A percentile compares a stretch with the other conserved stretches of the same genome.
phyloP scores from a whole-genome alignment of 2,888 invertebrate genomes.

The Augiades crinisus region DNA sequence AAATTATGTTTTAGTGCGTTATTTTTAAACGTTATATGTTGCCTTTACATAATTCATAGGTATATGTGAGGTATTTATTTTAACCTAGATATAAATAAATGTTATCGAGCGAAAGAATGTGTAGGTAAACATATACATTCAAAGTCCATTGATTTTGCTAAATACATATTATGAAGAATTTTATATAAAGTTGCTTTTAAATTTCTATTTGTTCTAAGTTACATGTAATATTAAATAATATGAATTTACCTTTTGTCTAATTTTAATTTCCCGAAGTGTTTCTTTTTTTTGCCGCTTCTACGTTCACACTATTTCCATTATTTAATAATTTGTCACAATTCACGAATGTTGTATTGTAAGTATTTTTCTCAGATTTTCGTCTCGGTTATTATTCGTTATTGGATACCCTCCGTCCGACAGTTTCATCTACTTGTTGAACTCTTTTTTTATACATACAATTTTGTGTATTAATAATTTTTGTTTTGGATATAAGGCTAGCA shows the following conservation, averaged over 20 bases:
- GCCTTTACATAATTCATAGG: slow-evolving; percentile 6
- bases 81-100: slow-evolving; percentile 7
- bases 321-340: no score
- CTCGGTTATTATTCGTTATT: no score
- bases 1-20: slow-evolving; percentile 1
- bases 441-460: no score
- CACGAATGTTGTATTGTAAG: no score
- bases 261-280: not conserved
- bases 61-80: slow-evolving; percentile 6
- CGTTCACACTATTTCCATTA: no score
- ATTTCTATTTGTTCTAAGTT: slow-evolving; percentile 40
- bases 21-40: slow-evolving; percentile 2
- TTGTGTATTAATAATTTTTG: no score
- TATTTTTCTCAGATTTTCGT: no score
- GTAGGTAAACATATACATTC: slow-evolving; percentile 29
- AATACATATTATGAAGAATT: slow-evolving; percentile 38
- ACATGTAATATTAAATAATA: slow-evolving; percentile 37
- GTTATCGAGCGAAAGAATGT: slow-evolving; percentile 22
- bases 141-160: slow-evolving; percentile 36
- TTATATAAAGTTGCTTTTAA: slow-evolving; percentile 49
- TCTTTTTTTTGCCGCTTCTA: no score
- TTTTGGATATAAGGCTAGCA: no score
- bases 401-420: no score
- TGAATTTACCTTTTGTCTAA: slow-evolving; percentile 27
- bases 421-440: no score